Evolutionary conservation across 2,888 invertebrate species (phyloP), one percentile per base, ranked within the genome.

Genomic region (Eupithecia subfuscata): DNA sequence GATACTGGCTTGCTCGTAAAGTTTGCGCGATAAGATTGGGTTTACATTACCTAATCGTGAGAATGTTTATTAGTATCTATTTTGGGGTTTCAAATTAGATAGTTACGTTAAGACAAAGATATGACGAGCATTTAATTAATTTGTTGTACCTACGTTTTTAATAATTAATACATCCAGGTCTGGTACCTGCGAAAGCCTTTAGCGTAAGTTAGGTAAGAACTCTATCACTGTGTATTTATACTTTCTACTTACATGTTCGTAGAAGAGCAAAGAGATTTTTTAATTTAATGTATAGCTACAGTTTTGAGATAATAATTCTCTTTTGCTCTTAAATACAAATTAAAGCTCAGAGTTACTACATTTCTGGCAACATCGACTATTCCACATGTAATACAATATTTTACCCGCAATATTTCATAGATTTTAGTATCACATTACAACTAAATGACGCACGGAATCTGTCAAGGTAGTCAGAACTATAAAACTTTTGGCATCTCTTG

Each of bases 1-100:
- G 48, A 48, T 48, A 75, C 60, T 48, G 60, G 45, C 56, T 72
- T 34, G 69, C 65, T 72, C 75, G 69, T 75, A 75, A 75, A 73
- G 65, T 75, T 76, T 68, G 37, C 22, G 11, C 48, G 69, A 34
- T 34, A 67, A 71, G 70, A 68, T 63, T 56, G 52, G 22, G 52
- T 22, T 56, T 56, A 56, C 11, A 22, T 56, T 40, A 68, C 34
- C 65, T 60, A 60, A 60, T 60, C 65, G 60, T 69, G 52, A 30
- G 48, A 68, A 69, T 48, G 30, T 75, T 64, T 72, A 75, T 56
- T 69, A 52, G n/a, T 0, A 37, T 72, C 69, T 72, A 75, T 75
- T 75, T 75, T 56, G 34, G 64, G 64, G 56, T 25, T 68, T 25
- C 22, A 40, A 45, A 67, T 67, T 11, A 43, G 9, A 67, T 40